A percentile compares a stretch with the other conserved stretches of the same genome.
These are phyloP conservation scores for Xylocopa sonorina DNA, from an alignment of 1,140 invertebrate genomes.

Conservation along the genomic window DNA sequence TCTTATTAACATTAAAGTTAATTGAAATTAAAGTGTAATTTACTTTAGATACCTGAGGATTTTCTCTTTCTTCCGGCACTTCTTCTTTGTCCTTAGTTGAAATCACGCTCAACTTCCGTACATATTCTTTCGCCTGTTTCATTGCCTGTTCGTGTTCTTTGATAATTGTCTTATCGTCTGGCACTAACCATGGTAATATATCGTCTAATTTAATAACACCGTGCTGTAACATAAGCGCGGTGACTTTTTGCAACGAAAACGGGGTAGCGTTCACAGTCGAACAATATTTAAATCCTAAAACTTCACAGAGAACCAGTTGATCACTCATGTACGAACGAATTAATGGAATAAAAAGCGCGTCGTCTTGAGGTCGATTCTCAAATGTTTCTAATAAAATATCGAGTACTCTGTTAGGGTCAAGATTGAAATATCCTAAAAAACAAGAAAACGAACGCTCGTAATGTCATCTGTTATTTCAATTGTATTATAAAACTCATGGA, in stretches of 20 bases:
- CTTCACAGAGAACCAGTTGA: conserved; percentile 92
- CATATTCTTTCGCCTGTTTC: conserved; percentile 93
- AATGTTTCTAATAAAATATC: conserved; percentile 98
- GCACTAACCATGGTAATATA: conserved; percentile 95
- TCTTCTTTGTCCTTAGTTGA: conserved; percentile 92
- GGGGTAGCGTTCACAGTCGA: conserved; percentile 88
- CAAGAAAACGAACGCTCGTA: conserved; percentile 21
- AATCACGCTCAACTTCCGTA: conserved; percentile 92
- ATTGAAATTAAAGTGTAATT: conserved; percentile 54
- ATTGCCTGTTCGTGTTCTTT: conserved; percentile 92
- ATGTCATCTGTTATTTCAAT: neutral
- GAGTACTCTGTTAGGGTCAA: conserved; percentile 98
- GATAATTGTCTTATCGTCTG: conserved; percentile 91
- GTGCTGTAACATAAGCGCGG: conserved; percentile 94
- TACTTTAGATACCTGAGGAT: conserved; percentile 79
- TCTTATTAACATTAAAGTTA: conserved; percentile 56
- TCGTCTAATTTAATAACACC: conserved; percentile 92
- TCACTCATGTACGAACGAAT: conserved; percentile 94
- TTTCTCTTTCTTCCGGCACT: conserved; percentile 88
- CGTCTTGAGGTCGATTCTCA: conserved; percentile 91
- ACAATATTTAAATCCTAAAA: conserved; percentile 96
- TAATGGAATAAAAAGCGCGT: conserved; percentile 91
- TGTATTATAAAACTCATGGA: neutral
- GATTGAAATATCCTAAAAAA: conserved; percentile 97
- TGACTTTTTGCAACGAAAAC: conserved; percentile 92